Conservation (phyloP, 2,113 vertebrate species). For the Edolisoma coerulescens region DNA sequence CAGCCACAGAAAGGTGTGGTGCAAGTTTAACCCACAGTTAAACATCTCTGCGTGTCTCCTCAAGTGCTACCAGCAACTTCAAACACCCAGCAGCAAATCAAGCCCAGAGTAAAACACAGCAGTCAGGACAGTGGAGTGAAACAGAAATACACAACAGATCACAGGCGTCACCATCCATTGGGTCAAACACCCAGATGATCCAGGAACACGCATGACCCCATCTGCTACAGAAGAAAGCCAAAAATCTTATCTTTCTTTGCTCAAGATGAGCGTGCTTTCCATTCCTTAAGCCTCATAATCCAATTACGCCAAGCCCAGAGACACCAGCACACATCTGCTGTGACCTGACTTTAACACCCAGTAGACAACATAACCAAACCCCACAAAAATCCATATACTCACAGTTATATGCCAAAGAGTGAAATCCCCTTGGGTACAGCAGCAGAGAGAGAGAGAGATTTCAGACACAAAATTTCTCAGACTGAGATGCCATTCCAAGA, state of each 20-base stretch:
- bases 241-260: neutral
- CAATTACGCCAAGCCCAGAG: neutral
- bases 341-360: neutral
- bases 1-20: neutral
- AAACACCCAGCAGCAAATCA: neutral
- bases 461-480: neutral
- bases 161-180: neutral
- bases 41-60: neutral
- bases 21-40: neutral
- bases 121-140: neutral
- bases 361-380: neutral
- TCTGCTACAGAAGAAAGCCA: neutral
- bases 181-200: neutral
- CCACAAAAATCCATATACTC: neutral
- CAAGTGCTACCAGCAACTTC: neutral
- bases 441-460: neutral
- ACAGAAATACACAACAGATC: neutral
- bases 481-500: neutral
- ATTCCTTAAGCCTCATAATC: neutral
- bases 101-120: neutral
- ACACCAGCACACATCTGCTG: neutral
- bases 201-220: rapidly evolving
- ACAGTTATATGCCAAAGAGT: neutral
- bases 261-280: neutral
- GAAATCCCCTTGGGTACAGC: neutral